These are phyloP conservation scores for Eonycteris spelaea DNA, from an alignment of 2,113 vertebrate genomes.

Conservation along the genomic window DNA sequence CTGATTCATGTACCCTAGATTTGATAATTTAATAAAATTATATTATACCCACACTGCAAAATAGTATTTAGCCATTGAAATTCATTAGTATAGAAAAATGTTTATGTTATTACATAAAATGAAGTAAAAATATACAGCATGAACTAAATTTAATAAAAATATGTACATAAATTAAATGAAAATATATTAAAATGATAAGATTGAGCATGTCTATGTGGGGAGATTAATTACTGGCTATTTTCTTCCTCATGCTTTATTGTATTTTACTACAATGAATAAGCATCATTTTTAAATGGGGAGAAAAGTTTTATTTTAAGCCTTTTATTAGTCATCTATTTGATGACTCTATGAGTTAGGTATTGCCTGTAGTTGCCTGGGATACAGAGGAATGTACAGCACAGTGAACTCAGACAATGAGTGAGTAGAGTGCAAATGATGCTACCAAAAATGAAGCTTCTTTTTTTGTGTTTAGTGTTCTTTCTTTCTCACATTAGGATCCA, in stretches of 20 bases:
- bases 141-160: background rate
- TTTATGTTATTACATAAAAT: background rate
- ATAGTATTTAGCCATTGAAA: background rate
- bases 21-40: background rate
- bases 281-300: background rate
- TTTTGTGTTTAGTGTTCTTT: background rate
- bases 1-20: fast-evolving
- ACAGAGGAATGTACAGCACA: fast-evolving
- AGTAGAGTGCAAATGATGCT: fast-evolving
- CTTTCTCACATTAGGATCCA: background rate
- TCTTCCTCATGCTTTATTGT: background rate
- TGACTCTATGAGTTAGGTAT: background rate
- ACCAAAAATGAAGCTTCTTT: background rate
- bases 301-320: background rate
- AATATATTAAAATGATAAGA: background rate
- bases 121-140: background rate
- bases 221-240: background rate
- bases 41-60: background rate
- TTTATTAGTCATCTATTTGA: background rate
- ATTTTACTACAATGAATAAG: background rate
- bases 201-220: background rate
- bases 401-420: fast-evolving
- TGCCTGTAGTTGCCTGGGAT: background rate
- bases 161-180: background rate
- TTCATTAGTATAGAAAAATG: background rate